Evolutionary conservation across 2,113 vertebrate genomes (phyloP).

Genomic region (Perca schrenkii): DNA sequence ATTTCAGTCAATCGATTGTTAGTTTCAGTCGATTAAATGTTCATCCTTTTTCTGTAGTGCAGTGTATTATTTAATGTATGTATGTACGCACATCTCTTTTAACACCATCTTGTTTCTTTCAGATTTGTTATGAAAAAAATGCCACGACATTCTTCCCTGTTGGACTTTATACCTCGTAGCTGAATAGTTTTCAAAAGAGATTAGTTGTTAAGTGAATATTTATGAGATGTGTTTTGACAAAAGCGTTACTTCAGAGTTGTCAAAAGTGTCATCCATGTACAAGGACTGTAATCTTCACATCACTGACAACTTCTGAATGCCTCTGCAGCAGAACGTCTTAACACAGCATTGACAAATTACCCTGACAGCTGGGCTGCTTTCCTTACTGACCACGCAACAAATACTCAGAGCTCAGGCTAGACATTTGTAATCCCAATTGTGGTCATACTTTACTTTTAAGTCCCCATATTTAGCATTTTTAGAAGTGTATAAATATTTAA

Average conservation of each 20-base stretch:
- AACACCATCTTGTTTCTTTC: not conserved
- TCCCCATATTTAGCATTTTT: not conserved
- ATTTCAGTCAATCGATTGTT: not conserved
- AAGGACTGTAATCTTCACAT: constrained; percentile 69
- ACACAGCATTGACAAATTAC: constrained; percentile 48
- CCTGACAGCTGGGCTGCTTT: constrained; percentile 55
- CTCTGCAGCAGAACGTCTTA: constrained; percentile 42
- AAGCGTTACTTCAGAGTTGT: constrained; percentile 63
- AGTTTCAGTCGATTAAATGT: not conserved
- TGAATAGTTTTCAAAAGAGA: constrained; percentile 45
- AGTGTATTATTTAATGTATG: not conserved
- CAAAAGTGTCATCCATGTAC: constrained; percentile 56
- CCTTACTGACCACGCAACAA: constrained; percentile 26
- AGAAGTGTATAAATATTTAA: too few species aligned
- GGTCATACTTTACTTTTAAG: not conserved
- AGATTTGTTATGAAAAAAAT: not conserved
- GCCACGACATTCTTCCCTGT: not conserved
- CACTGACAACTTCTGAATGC: constrained; percentile 51
- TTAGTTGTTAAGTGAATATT: constrained; percentile 54
- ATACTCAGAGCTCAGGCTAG: too few species aligned
- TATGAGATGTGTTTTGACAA: constrained; percentile 62
- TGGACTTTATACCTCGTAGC: constrained; percentile 21
- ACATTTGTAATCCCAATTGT: constrained; percentile 6
- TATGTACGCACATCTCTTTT: not conserved
- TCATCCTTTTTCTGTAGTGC: not conserved